Evolutionary conservation across 2,113 vertebrate genomes (phyloP).

Genomic region (Pica pica): DNA sequence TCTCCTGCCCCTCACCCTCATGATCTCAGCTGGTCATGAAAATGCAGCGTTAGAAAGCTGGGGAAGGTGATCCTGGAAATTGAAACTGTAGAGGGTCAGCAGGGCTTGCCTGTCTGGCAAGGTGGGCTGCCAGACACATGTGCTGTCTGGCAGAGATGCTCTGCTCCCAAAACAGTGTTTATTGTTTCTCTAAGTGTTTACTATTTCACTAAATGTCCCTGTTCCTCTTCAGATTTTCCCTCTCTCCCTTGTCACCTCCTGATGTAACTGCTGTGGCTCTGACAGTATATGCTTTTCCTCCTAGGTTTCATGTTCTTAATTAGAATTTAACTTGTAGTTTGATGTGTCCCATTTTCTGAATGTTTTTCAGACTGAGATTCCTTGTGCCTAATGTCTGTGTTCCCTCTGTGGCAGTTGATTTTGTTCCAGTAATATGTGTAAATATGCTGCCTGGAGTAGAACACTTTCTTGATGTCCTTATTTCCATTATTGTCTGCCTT

Average conservation of each 20-base stretch:
- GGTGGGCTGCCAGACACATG: background rate
- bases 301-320: background rate
- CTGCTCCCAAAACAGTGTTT: background rate
- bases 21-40: background rate
- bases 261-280: background rate
- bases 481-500: background rate
- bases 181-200: background rate
- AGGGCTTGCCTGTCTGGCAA: background rate
- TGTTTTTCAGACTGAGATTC: background rate
- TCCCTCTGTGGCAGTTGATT: background rate
- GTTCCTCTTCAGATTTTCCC: background rate
- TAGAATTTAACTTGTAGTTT: background rate
- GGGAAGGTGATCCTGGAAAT: background rate
- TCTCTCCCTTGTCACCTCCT: background rate
- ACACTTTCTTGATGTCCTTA: background rate
- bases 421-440: background rate
- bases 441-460: background rate
- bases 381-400: background rate
- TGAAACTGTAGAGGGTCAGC: background rate
- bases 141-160: background rate
- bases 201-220: background rate
- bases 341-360: background rate
- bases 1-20: rapidly evolving
- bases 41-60: background rate
- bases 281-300: background rate